Evolutionary conservation across 1,140 invertebrate genomes (phyloP), one percentile per base, ranked within the genome.

Genomic region (Drosophila carrolli): DNA sequence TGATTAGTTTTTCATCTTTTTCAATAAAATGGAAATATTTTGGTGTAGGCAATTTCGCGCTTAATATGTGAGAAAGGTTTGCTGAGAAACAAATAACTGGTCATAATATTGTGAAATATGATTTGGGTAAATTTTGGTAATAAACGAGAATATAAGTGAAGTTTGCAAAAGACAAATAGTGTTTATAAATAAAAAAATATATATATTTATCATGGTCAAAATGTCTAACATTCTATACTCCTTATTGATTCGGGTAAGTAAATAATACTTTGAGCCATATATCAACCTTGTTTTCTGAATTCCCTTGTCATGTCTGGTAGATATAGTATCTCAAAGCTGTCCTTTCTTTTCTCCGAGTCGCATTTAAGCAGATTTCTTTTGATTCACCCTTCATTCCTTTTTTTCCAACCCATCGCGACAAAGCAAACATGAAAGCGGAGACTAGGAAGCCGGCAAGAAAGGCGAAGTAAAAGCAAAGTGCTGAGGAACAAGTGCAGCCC

Each of bases 371-470:
- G 32, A 58, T 56, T 59, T 32, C 27, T 43, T 65, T 53, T 63
- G 27, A 23, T 66, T 50, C 57, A 41, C 54, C 51, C 53, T 61
- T 44, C 14, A 32, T 29, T 19, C 7, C 19, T 16, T 41, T 56
- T 57, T 55, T 51, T 16, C 32, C 27, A 48, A 41, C 3, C 62
- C 54, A 46, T 40, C 58, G 48, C 47, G 50, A 67, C 57, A 86
- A 88, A 79, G 79, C 75, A 80, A 88, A 86, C 78, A 86, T 48
- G 53, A 85, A 86, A 88, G 71, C 83, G 68, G 81, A 88, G 67
- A 66, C 55, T 70, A 77, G 62, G 65, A 88, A 88, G 83, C 83
- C 83, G 83, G 83, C 80, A 88, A 85, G 84, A 88, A 88, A 76
- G 48, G 35, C 67, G 40, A 63, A 77, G 71, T 53, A 29, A 86